Conservation (phyloP, 2,113 vertebrate genomes). For the Scortum barcoo region DNA sequence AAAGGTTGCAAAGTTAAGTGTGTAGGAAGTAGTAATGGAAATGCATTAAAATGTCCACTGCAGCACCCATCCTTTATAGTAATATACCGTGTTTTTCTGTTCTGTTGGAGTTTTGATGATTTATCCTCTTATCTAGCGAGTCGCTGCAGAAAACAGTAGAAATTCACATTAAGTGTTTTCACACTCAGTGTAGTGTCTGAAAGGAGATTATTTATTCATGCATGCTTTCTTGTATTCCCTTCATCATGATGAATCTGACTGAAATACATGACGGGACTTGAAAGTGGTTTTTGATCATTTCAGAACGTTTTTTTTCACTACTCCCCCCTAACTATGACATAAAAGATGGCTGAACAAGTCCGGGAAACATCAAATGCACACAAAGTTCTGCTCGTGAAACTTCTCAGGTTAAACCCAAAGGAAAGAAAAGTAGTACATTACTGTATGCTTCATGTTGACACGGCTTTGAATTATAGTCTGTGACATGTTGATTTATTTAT, state of each 20-base stretch:
- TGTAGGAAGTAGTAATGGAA: not conserved
- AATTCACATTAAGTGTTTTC: conserved; percentile 1
- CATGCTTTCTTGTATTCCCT: conserved; percentile 8
- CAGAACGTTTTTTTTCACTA: not conserved
- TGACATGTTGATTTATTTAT: not conserved
- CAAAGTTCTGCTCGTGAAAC: not conserved
- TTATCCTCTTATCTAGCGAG: not conserved
- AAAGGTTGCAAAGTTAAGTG: not conserved
- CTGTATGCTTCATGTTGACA: not conserved
- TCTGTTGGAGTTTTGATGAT: not conserved
- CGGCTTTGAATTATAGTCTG: not conserved
- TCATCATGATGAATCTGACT: conserved; percentile 30
- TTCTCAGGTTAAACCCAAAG: not conserved
- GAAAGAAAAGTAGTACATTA: not conserved
- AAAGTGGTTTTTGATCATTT: conserved; percentile 41
- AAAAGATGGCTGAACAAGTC: not conserved
- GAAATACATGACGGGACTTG: conserved; percentile 24
- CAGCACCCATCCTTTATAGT: not conserved
- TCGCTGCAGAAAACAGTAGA: not conserved
- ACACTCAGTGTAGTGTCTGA: not conserved
- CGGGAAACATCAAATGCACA: conserved; percentile 23
- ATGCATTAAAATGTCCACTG: too few species aligned
- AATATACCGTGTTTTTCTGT: not conserved
- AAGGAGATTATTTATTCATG: conserved; percentile 49
- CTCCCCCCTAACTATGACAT: not conserved